Evolutionary conservation across 2,797 vertebrate genomes (phyloP), one percentile per base, ranked within the genome.

Genomic region (Neosalanx taihuensis): DNA sequence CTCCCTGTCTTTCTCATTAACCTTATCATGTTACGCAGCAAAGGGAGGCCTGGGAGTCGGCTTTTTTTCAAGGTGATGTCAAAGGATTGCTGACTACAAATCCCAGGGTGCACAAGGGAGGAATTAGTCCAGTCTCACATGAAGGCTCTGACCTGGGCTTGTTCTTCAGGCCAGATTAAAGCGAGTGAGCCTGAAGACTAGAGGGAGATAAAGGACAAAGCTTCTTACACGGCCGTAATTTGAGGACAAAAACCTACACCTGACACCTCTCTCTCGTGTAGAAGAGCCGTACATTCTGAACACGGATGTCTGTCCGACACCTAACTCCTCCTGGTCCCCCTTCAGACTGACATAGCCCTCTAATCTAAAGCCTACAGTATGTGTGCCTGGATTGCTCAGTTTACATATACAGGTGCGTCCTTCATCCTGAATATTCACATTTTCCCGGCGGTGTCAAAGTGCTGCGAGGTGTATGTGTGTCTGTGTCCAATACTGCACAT

Each of bases 61-160:
- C 74, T 76, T 67, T 72, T 74, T 73, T 64, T 83, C 75, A 85
- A 88, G 81, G 79, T 83, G 82, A 86, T 85, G 81, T 84, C 81
- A 78, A 76, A 87, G 70, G 80, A 87, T 73, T 86, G 88, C 82
- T 84, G 84, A 89, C 90, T 90, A 85, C 85, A 86, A 87, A 85
- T 90, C 89, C 85, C 87, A 84, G 69, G 73, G 62, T 81, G 79
- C 68, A 75, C 26, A 29, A 37, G 37, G 41, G 67, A 74, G 65
- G 75, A 85, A 82, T 85, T 79, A 76, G 81, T 64, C 66, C 76
- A 73, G 81, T 76, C 81, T 83, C 81, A 3, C 72, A 84, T 84
- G 80, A 85, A 77, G 67, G 68, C 72, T 83, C 74, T 87, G 83
- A 89, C 83, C 86, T 12, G 31, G 71, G 64, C 76, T 83, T 81